Base-by-base conservation (phyloP, 2,113 vertebrate species). In the Oplegnathus fasciatus region DNA sequence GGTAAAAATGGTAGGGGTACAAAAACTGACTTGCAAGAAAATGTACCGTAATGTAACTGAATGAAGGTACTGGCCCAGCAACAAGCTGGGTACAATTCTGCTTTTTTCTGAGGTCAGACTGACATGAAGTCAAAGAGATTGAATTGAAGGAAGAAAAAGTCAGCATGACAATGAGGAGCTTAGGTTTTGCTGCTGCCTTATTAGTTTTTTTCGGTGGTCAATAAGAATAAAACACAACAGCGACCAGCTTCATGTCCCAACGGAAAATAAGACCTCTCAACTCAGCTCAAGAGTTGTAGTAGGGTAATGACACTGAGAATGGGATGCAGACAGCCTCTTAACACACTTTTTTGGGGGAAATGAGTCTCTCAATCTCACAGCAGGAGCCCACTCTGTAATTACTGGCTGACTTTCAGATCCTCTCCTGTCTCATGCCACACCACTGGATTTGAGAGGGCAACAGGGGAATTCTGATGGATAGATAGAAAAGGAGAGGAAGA, bases 371-470 rank as follows among this genome's bases (percentile, higher is more conserved):
- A 66, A 67, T 86, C 86, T 86, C 75, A 9, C 87, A 90, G 88
- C 80, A 67, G 78, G 88, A 83, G 66, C 52, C 78, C 76, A 60
- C 34, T 87, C 75, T 86, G 76, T 89, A 91, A 93, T 92, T 91
- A 92, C 86, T 18, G 82, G 84, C 83, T 64, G 88, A 87, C 58
- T 80, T 86, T 84, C 26, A 50, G 61, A 86, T 85, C 73, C 75
- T 65, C 71, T 86, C 70, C 26, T 68, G 68, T 88, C 87, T 82
- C 81, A 57, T 30, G 76, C 87, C 75, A 67, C 78, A 7, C 30
- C 32, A 20, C 15, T 24, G 82, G 75, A 82, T 84, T 92, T 67
- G 61, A 83, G 24, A 64, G 58, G 78, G 80, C 26, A 75, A 71
- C 77, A 0, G 61, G 80, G 79, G 85, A 32, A 77, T 86, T 82